Evolutionary conservation across 64 coral and sea anemone species (phyloP), one percentile per base, ranked within the genome.

Genomic region (Pocillopora damicornis): DNA sequence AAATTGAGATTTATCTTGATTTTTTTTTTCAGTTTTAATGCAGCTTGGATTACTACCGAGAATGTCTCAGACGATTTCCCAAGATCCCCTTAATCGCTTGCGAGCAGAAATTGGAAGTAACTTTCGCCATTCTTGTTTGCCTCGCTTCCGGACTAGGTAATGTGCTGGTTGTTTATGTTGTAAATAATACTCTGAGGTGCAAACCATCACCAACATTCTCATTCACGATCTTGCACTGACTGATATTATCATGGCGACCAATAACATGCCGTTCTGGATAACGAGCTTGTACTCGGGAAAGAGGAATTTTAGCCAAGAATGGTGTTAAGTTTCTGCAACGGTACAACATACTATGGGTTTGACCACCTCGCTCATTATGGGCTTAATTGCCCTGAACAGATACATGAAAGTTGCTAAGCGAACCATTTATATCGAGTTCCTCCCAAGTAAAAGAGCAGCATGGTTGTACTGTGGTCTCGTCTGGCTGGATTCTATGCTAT

Each of bases 261-360:
- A 87, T 15, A 61, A 87, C 45, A 92, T 92, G 90, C 90, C 90
- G 15, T 75, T 92, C 37, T 92, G 90, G 90, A 59, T 92, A 34
- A 58, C 60, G 2, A 79, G 82, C 34, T 25, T 92, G 18, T 73
- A 25, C 11, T 15, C 63, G 8, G 90, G 90, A 10, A 83, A 60
- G 13, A 87, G 83, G 75, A 17, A 79, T 68, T 77, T 92, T 11
- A 57, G 83, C 25, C 15, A 73, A 2, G 4, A 14, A 45, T 86
- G 42, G 60, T 92, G 90, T 25, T 12, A 86, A 30, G 9, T 86
- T 12, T 83, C 63, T 11, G 90, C 81, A 13, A 61, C 90, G 14
- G 79, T 76, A 14, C 74, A 66, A 12, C 25, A 79, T 12, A 66
- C 86, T 23, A 87, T 92, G 22, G 90, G 83, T 11, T 79, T 65